These are phyloP conservation scores for Squalus acanthias DNA, from an alignment of 2,797 vertebrate species.

Conservation along the genomic window DNA sequence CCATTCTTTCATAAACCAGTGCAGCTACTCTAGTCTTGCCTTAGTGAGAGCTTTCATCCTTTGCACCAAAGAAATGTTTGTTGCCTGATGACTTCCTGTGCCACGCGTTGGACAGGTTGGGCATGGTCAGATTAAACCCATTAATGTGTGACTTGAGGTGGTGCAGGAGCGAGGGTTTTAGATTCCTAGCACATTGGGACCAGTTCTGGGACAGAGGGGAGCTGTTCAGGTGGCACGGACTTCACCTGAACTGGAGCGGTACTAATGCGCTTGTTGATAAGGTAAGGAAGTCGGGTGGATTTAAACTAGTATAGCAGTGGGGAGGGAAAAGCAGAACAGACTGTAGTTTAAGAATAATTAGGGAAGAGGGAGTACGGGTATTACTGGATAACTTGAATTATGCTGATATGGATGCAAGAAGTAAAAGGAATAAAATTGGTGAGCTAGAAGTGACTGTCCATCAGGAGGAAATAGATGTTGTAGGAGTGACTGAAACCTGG, in stretches of 20 bases:
- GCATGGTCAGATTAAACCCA: not conserved
- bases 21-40: not conserved
- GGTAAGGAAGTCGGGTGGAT: too few species aligned
- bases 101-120: not conserved
- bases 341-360: not conserved
- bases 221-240: not conserved
- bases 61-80: not conserved
- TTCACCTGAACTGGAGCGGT: not conserved
- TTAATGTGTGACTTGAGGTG: not conserved
- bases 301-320: not conserved
- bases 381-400: not conserved
- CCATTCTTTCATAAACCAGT: not conserved
- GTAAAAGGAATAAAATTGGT: not conserved
- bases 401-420: not conserved
- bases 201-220: not conserved
- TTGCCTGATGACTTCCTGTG: not conserved
- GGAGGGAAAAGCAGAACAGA: not conserved
- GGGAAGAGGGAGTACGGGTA: not conserved
- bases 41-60: not conserved
- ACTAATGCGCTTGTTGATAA: not conserved
- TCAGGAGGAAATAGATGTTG: too few species aligned
- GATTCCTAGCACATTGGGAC: not conserved
- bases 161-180: not conserved
- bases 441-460: too few species aligned
- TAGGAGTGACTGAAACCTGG: too few species aligned